Evolutionary conservation across 1,140 invertebrate species (phyloP), one percentile per base, ranked within the genome.

Genomic region (Gryon sp.): DNA sequence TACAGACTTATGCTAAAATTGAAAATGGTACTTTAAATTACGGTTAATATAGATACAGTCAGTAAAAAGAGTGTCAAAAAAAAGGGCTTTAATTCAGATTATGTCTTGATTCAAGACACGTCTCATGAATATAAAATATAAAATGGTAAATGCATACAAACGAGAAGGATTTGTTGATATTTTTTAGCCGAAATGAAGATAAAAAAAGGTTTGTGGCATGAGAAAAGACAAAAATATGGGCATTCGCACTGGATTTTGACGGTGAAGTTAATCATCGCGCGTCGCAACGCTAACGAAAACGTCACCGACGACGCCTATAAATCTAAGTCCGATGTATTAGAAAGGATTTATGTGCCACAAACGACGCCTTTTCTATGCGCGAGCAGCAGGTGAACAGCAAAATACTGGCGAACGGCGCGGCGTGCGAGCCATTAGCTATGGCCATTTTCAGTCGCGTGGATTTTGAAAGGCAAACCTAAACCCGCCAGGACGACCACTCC

Each of bases 281-380:
- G 40, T 52, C 6, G 63, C 50, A 59, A 59, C 36, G 46, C 22
- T 60, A 43, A 70, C 55, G 50, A 76, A 68, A 76, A 60, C 72
- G 72, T 76, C 63, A 76, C 63, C 57, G 57, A 65, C 65, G 65
- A 70, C 59, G 73, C 59, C 73, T 76, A 70, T 70, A 76, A 69
- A 76, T 76, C 59, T 20, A 48, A 55, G 65, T 55, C 40, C 65
- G 59, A 63, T 40, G 65, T 50, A 76, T 68, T 76, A 76, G 65
- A 69, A 76, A 76, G 73, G 73, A 76, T 69, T 76, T 65, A 69
- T 76, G 57, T 76, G 72, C 45, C 62, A 62, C 72, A 55, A 76
- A 68, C 72, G 62, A 75, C 62, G 72, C 72, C 72, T 75, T 75
- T 68, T 75, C 72, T 62, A 62, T 48, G 46, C 24, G 62, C 53